Evolutionary conservation across 1,140 invertebrate species (phyloP).

Genomic region (Sarcophaga bullata): DNA sequence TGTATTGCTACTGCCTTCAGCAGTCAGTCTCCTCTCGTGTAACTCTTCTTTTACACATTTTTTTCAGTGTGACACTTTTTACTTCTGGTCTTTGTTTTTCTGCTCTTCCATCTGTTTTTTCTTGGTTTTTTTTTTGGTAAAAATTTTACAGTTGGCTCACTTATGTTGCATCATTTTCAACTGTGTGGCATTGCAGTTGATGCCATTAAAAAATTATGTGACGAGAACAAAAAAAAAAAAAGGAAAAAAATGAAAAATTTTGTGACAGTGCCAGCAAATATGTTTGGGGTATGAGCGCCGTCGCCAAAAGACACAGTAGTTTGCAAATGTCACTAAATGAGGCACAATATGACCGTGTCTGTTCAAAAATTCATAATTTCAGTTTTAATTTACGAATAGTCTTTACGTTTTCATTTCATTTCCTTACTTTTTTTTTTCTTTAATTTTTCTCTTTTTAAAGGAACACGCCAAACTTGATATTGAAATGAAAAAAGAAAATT

Average conservation of each 20-base stretch:
- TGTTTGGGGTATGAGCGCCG: not conserved
- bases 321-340: not conserved
- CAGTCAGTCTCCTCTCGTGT: too few species aligned
- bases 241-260: not conserved
- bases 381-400: not conserved
- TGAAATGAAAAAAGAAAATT: not conserved
- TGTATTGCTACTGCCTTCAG: too few species aligned
- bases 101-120: too few species aligned
- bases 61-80: too few species aligned
- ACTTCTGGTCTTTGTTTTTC: too few species aligned
- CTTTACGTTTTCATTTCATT: not conserved
- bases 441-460: not conserved
- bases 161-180: not conserved
- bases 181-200: not conserved
- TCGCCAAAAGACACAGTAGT: not conserved
- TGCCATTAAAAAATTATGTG: not conserved
- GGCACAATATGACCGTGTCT: slow-evolving; percentile 16
- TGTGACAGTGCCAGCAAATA: slow-evolving; percentile 3
- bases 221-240: not conserved
- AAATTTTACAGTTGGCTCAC: too few species aligned
- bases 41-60: too few species aligned
- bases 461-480: slow-evolving; percentile 9
- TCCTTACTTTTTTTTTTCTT: not conserved
- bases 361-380: slow-evolving; percentile 22
- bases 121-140: too few species aligned